Evolutionary conservation across 92 coral and sea anemone genomes (phyloP), one percentile per base, ranked within the genome.

Genomic region (Palythoa grandiflora): DNA sequence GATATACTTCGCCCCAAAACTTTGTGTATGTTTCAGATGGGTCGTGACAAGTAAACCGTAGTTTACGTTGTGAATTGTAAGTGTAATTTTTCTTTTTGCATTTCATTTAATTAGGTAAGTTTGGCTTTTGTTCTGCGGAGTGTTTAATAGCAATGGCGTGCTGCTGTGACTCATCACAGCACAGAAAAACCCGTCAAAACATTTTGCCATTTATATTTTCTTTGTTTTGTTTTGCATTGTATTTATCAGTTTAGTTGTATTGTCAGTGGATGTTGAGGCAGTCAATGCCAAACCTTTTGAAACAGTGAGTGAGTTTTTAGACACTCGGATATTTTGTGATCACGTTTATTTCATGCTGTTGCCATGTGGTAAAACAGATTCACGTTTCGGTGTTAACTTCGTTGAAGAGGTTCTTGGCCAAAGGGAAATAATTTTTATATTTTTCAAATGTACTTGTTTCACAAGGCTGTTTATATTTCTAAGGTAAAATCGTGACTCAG

Each of bases 151-250:
- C 19, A 11, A 63, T 48, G 86, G 47, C 86, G 57, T 36, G 86
- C 86, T 81, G 86, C 11, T 74, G 60, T 63, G 21, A 20, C 8
- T 1, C 70, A 55, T 28, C 28, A 28, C 28, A 14, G 9, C 2
- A 39, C 35, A 57, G 13, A 7, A 38, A 55, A 39, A 63, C 48
- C 44, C 39, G 44, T 38, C 35, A 47, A 6, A 47, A 37, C 13
- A 15, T 10, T 70, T 70, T 70, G 48, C 8, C 70, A n/a, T 63
- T 63, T 16, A 63, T 63, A 21, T 63, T 63, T 63, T 9, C 36
- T 7, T 70, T 70, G 75, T 59, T 55, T 57, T 78, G 50, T 48
- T 66, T 81, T 65, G 86, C 52, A 44, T 65, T 81, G 75, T 66
- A 17, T n/a, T 66, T 35, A 14, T 10, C 47, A 19, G 21, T 81